Base-by-base conservation (phyloP, 2,113 vertebrate species). In the Hucho hucho region DNA sequence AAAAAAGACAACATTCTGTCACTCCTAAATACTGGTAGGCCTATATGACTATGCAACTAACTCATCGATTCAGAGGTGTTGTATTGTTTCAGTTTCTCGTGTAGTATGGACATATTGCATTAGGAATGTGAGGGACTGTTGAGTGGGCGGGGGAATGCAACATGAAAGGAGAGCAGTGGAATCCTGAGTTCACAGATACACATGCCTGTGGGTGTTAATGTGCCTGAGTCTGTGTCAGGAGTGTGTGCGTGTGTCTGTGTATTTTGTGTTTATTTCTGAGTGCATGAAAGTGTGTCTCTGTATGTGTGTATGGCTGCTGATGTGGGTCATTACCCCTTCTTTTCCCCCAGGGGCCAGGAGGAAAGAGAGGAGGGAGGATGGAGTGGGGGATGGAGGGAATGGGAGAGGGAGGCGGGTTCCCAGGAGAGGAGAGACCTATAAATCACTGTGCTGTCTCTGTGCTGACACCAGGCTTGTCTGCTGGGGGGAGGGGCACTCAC, bases 251-350 rank as follows among this genome's bases (percentile, higher is more conserved):
- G 73, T 68, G 64, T 69, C 5, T 58, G 72, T 79, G 75, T 87
- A 81, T 73, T 84, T 75, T 65, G 63, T 59, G 26, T 32, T 43
- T 37, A 58, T 37, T 32, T 47, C 72, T 75, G 63, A 58, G 65
- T 68, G 64, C 37, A n/a, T 75, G 26, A 69, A 46, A 56, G 75
- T 71, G 24, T 73, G 56, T 70, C 11, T 64, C 56, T 43, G 64
- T 56, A 64, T 43, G 53, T 32, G n/a, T 64, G 66, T 75, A 56
- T 78, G 69, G 87, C 85, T 89, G 87, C 89, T 93, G 92, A 93
- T 93, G 92, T 90, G 91, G 90, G 92, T 93, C 91, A 93, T 94
- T 93, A 94, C 88, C 89, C 84, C 83, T 84, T 83, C 81, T 81
- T 81, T 83, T 75, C 89, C 89, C 84, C 43, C 47, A 87, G 88